phyloP scores from a whole-genome alignment of 2,888 invertebrate species.

The Elegia similella region DNA sequence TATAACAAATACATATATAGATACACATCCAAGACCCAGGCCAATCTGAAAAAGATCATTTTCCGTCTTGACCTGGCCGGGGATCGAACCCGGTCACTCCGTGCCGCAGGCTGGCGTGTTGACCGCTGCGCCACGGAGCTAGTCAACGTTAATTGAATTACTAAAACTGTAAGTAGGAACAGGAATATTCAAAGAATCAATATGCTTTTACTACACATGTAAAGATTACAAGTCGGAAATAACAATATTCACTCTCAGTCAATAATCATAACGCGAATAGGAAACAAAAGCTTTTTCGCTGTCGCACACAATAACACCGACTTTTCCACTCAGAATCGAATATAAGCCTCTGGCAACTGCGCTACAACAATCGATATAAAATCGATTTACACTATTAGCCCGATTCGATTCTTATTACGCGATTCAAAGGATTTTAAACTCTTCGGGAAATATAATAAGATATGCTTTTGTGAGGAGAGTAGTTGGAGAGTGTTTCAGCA shows the following conservation, averaged over 20 bases:
- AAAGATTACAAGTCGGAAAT: not conserved
- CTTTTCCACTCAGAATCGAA: conserved; percentile 1
- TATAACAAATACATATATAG: too few relatives aligned
- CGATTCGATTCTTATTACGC: conserved; percentile 25
- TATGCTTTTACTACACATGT: not conserved
- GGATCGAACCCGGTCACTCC: too few relatives aligned
- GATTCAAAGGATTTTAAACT: conserved; percentile 8
- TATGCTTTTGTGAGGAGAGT: conserved; percentile 24
- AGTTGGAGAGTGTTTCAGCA: conserved; percentile 31
- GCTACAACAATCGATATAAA: conserved; percentile 38
- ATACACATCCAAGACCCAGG: too few relatives aligned
- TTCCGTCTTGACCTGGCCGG: too few relatives aligned
- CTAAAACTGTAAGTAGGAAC: too few relatives aligned
- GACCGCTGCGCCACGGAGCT: too few relatives aligned
- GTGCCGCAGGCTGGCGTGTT: too few relatives aligned
- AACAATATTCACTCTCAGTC: not conserved
- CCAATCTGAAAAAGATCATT: too few relatives aligned
- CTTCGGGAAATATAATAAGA: conserved; percentile 12
- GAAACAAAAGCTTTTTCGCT: not conserved
- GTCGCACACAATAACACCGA: conserved; percentile 11
- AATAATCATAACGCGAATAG: not conserved
- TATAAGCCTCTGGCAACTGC: conserved; percentile 2
- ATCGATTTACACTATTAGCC: conserved; percentile 52
- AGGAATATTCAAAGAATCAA: not conserved
- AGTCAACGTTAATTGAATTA: too few relatives aligned